These are phyloP conservation scores for Mythimna lalbum DNA, from an alignment of 2,888 invertebrate species.

Conservation along the genomic window DNA sequence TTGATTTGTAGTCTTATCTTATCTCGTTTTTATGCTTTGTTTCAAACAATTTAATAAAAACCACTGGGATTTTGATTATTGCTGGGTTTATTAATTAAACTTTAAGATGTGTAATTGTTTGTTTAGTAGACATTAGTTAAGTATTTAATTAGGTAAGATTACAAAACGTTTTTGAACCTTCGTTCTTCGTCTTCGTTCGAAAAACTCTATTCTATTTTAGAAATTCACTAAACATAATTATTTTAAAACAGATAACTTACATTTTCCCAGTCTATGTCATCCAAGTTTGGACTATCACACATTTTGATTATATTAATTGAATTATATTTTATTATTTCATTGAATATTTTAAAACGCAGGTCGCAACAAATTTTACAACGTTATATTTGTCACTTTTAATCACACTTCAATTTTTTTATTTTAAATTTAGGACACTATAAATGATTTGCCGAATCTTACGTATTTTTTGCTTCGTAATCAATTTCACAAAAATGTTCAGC, in stretches of 20 bases:
- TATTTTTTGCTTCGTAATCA: background rate
- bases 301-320: conserved; percentile 29
- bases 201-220: background rate
- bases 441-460: background rate
- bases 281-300: conserved; percentile 59
- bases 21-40: conserved; percentile 17
- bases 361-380: background rate
- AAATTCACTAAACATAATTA: background rate
- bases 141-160: background rate
- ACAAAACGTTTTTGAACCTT: background rate
- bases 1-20: conserved; percentile 41
- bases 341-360: background rate
- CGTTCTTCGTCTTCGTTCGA: too few relatives aligned
- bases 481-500: conserved; percentile 1
- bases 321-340: background rate
- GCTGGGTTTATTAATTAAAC: background rate
- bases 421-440: background rate
- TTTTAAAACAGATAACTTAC: conserved; percentile 66
- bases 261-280: conserved; percentile 71
- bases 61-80: background rate
- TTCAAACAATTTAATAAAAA: conserved; percentile 11
- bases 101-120: too few relatives aligned
- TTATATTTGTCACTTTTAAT: background rate
- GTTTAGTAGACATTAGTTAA: background rate
- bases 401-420: background rate